Percentiles rank a stretch among this genome's conserved stretches.
Evolutionary conservation across 2,113 vertebrate genomes (phyloP).

Genomic region (Lethenteron camtschaticum): DNA sequence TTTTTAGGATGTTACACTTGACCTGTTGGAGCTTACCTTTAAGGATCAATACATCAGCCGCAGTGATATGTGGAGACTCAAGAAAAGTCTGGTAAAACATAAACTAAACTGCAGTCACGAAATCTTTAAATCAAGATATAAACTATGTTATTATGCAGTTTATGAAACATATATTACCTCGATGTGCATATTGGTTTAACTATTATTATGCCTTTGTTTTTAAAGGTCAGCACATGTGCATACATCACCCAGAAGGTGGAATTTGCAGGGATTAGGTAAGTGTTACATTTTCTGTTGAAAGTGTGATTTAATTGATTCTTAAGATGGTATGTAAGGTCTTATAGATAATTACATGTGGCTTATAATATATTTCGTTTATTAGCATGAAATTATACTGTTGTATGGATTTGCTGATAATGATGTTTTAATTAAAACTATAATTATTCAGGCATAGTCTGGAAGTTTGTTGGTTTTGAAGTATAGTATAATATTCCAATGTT

Average conservation of each 20-base stretch:
- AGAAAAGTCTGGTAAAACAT: conserved; percentile 67
- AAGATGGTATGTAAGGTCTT: too few species aligned
- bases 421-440: too few species aligned
- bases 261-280: conserved; percentile 82
- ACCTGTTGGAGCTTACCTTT: conserved; percentile 86
- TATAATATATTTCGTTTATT: too few species aligned
- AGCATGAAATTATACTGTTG: too few species aligned
- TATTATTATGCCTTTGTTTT: not conserved
- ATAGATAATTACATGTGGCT: too few species aligned
- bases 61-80: conserved; percentile 94
- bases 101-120: not conserved
- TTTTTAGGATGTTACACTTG: conserved; percentile 70
- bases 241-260: conserved; percentile 95
- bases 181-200: not conserved
- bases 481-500: not conserved
- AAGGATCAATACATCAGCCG: conserved; percentile 96
- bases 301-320: too few species aligned
- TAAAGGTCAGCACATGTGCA: conserved; percentile 73
- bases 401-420: too few species aligned
- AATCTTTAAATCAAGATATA: not conserved
- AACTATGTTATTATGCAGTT: not conserved
- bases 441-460: too few species aligned
- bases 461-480: not conserved
- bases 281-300: not conserved
- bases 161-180: not conserved